Percentiles rank a stretch among this genome's conserved stretches.
phyloP scores from a whole-genome alignment of 37 sponge, comb jelly and placozoan species.

The Ephydatia muelleri region DNA sequence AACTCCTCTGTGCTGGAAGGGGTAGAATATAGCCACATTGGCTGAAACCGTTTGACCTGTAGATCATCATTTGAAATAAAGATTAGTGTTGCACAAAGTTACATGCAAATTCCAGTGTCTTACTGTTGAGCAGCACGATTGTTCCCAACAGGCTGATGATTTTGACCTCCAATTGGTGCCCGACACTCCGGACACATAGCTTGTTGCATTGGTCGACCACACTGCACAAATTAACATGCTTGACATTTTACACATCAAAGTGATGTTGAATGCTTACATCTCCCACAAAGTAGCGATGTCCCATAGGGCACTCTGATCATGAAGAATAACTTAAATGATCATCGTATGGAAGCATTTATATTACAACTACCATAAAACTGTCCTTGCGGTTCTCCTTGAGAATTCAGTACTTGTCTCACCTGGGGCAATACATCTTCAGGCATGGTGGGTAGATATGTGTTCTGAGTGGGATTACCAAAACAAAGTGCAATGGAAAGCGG shows the following conservation, averaged over 20 bases:
- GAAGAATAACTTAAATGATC: neutral
- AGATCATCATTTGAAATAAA: neutral
- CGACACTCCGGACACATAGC: neutral
- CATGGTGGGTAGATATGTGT: conserved; percentile 71
- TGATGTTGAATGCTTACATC: neutral
- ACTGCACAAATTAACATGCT: neutral
- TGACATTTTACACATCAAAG: neutral
- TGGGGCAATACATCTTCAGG: conserved; percentile 54
- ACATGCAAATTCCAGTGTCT: neutral
- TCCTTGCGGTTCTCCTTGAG: conserved; percentile 35
- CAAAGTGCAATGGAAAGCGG: neutral
- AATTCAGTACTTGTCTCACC: conserved; percentile 3
- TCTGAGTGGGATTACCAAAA: conserved; percentile 16
- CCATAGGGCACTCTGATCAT: neutral
- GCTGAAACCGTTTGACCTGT: conserved; percentile 49
- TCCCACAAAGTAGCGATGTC: neutral
- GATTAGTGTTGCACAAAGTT: too few relatives aligned
- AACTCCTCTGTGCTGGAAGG: conserved; percentile 12
- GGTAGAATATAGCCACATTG: conserved; percentile 70
- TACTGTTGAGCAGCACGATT: neutral
- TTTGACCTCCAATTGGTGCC: conserved; percentile 5
- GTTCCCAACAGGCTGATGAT: neutral
- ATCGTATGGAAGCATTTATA: neutral
- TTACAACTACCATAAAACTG: conserved; percentile 9
- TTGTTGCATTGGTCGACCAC: neutral